A percentile compares a stretch with the other conserved stretches of the same genome.
Evolutionary conservation across 1,140 invertebrate genomes (phyloP).

Genomic region (Drosophila oshimai): DNA sequence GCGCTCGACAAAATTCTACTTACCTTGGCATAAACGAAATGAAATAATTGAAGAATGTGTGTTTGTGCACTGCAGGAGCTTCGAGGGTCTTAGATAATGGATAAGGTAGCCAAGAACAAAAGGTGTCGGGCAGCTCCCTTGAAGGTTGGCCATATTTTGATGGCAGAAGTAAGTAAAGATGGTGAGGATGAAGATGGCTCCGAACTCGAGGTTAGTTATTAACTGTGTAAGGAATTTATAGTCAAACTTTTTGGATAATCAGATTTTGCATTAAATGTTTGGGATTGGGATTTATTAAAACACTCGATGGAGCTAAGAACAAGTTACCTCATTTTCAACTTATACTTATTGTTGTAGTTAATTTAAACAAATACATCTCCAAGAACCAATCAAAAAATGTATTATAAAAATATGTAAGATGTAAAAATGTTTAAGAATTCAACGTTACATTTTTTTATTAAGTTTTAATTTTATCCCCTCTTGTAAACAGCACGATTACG

Average conservation of each 20-base stretch:
- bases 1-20: constrained; percentile 29
- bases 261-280: neutral
- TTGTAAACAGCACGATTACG: neutral
- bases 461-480: neutral
- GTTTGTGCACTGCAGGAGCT: neutral
- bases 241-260: neutral
- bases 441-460: no score
- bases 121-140: neutral
- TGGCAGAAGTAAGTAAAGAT: neutral
- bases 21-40: constrained; percentile 41
- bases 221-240: neutral
- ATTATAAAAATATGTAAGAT: no score
- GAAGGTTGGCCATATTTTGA: neutral
- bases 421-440: no score
- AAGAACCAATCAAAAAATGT: no score
- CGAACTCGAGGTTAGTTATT: neutral
- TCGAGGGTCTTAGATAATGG: constrained; percentile 30
- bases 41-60: constrained; percentile 46
- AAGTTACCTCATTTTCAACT: no score
- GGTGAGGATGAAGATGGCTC: neutral
- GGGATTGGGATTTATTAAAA: no score
- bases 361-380: no score
- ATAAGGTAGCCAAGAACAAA: constrained; percentile 13
- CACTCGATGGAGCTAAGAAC: no score
- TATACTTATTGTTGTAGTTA: no score